Evolutionary conservation across 2,888 invertebrate genomes (phyloP).

Genomic region (Listrodromus nycthemerus): DNA sequence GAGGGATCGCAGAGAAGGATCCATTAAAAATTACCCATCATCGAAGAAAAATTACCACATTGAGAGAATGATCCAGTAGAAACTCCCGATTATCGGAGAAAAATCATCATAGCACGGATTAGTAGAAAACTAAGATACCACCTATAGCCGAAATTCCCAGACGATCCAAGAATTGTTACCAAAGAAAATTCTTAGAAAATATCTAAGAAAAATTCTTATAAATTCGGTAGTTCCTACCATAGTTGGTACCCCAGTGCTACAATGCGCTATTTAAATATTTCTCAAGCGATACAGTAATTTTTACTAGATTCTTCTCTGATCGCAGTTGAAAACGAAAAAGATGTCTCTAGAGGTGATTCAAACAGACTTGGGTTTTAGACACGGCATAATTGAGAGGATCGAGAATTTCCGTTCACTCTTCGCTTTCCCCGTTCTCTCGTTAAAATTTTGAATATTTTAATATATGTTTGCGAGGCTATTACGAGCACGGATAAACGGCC

Average conservation of each 20-base stretch:
- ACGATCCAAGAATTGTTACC: too few relatives aligned
- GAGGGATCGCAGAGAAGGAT: background rate
- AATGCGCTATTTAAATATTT: too few relatives aligned
- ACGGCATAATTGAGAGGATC: conserved; percentile 11
- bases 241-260: too few relatives aligned
- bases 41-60: background rate
- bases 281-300: background rate
- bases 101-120: too few relatives aligned
- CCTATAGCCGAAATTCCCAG: too few relatives aligned
- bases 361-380: conserved; percentile 8
- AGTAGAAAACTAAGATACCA: too few relatives aligned
- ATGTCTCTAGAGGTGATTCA: background rate
- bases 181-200: too few relatives aligned
- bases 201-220: background rate
- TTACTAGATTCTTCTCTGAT: too few relatives aligned
- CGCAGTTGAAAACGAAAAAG: background rate
- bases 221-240: background rate
- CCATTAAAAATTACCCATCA: background rate
- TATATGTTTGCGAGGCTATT: conserved; percentile 85
- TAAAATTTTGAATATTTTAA: background rate
- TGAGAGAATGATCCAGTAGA: too few relatives aligned
- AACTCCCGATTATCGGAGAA: too few relatives aligned
- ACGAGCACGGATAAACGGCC: conserved; percentile 94
- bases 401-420: background rate
- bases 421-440: background rate